Evolutionary conservation across 1,140 invertebrate genomes (phyloP).

Genomic region (Heliothis virescens): DNA sequence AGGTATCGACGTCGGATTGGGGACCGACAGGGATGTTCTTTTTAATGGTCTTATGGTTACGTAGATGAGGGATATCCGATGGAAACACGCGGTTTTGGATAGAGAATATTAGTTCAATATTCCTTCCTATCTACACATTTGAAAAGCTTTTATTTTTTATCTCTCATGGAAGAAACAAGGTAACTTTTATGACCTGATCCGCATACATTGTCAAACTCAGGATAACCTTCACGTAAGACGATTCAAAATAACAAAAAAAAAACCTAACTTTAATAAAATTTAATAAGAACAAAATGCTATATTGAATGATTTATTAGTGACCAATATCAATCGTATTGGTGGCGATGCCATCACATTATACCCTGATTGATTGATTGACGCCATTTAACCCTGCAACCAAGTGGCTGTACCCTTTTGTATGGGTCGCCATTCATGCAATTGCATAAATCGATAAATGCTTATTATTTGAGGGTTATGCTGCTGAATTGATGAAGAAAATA

Average conservation of each 20-base stretch:
- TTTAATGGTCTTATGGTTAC: constrained; percentile 68
- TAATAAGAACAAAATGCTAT: no score
- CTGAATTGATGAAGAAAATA: no score
- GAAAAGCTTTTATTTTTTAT: no score
- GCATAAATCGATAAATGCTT: not conserved
- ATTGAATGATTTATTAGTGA: not conserved
- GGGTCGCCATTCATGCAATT: not conserved
- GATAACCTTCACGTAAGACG: no score
- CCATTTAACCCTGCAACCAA: constrained; percentile 23
- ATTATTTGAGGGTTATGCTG: not conserved
- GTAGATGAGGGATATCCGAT: constrained; percentile 55
- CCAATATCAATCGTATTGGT: not conserved
- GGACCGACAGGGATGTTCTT: constrained; percentile 77
- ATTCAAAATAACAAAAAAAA: no score
- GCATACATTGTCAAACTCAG: no score
- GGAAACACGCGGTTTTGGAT: constrained; percentile 19
- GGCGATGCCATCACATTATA: not conserved
- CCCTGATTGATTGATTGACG: constrained; percentile 15
- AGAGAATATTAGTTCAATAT: not conserved
- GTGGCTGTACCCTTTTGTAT: not conserved
- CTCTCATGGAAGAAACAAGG: no score
- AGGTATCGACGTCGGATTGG: constrained; percentile 78
- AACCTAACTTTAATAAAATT: no score
- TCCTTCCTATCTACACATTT: not conserved
- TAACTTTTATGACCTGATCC: no score